Base-by-base conservation (phyloP, 1,140 invertebrate species). In the Diprion similis region DNA sequence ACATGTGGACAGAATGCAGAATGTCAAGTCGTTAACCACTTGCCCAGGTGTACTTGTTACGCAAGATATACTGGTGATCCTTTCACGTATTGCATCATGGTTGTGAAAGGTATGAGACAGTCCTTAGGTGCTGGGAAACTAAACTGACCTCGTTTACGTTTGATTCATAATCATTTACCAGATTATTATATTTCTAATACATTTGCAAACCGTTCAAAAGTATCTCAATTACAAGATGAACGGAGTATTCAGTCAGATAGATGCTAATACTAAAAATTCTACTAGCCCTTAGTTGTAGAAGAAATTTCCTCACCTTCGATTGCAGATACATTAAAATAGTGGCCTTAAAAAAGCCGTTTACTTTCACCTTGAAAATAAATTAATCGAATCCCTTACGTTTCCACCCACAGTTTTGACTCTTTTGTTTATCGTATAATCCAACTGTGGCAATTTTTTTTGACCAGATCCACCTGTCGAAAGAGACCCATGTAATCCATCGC, bases 41-140 rank as follows among this genome's bases (percentile, higher is more conserved):
- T 92, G 47, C 93, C 94, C 15, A 90, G 91, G 48, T 96, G 94
- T 83, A 92, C 90, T 73, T 96, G 95, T 79, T 82, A 86, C n/a
- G 76, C 86, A 24, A 93, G 93, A 68, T 95, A 91, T 80, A 93
- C 89, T 48, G 96, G 96, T 71, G 91, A 95, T 90, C 92, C 94
- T 10, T 93, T 94, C 77, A 87, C 87, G 59, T 89, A 90, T 78
- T 95, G 94, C 82, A 82, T 81, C 51, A 77, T 83, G 71, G 80
- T 86, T 66, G 70, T 88, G 74, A 79, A 87, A 84, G 77, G 84
- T 88, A 85, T 85, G 84, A 79, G 74, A 37, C 76, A 72, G 72
- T 71, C 45, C 45, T 37, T 74, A 37, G 24, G 2, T 37, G 24
- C 6, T 6, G 24, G 24, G 24, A 37, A 37, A 37, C 24, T 19